Conservation (phyloP, 2,888 invertebrate genomes). For the Entomobrya multifasciata region DNA sequence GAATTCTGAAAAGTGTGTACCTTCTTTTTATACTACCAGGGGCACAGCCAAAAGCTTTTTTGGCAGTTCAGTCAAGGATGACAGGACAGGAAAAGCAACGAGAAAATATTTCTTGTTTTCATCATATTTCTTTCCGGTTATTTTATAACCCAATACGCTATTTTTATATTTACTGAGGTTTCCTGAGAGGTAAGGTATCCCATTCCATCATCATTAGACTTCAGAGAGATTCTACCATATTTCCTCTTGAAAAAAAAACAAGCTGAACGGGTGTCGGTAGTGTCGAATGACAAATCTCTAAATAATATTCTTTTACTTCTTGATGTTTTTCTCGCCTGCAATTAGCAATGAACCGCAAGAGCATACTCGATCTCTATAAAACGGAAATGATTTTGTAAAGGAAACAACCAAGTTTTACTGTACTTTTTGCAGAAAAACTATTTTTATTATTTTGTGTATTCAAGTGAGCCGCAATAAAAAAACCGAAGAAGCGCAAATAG, state of each 20-base stretch:
- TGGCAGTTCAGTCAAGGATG: conserved; percentile 34
- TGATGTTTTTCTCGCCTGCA: conserved; percentile 8
- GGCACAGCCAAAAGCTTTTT: conserved; percentile 13
- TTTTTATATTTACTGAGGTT: too few relatives aligned
- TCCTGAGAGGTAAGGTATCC: too few relatives aligned
- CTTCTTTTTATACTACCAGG: not conserved
- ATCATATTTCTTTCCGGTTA: conserved; percentile 35
- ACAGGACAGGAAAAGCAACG: conserved; percentile 9
- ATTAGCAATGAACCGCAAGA: conserved; percentile 24
- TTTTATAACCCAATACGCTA: too few relatives aligned
- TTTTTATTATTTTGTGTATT: not conserved
- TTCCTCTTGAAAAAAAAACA: too few relatives aligned
- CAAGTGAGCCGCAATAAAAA: conserved; percentile 17
- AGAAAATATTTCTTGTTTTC: conserved; percentile 20
- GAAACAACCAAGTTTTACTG: not conserved
- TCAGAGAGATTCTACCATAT: too few relatives aligned
- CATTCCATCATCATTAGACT: conserved; percentile 15
- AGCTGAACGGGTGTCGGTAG: too few relatives aligned
- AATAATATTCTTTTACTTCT: not conserved
- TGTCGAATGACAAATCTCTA: conserved; percentile 10
- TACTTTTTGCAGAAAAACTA: not conserved
- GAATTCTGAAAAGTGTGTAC: not conserved
- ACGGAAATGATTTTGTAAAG: not conserved
- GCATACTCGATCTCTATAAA: too few relatives aligned
- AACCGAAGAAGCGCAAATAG: not conserved